Conservation (phyloP, 2,113 vertebrate genomes). For the Oryzias javanicus region DNA sequence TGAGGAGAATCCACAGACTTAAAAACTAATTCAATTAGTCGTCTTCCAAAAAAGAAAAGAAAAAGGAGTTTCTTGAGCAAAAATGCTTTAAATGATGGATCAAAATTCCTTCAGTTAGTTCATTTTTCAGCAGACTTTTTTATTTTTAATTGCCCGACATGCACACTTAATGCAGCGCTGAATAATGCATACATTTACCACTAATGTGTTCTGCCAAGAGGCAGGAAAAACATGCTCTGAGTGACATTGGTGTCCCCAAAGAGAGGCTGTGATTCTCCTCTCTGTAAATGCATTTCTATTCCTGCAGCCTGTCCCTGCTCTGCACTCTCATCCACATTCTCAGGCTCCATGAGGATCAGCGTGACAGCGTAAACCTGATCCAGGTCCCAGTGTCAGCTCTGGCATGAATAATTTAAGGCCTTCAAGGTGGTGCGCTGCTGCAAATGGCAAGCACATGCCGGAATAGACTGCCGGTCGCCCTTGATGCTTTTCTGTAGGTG, state of each 20-base stretch:
- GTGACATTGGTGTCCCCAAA: conserved; percentile 12
- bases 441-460: conserved; percentile 33
- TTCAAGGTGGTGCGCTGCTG: conserved; percentile 29
- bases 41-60: neutral
- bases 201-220: conserved; percentile 2
- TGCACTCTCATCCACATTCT: conserved; percentile 44
- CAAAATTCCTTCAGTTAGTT: neutral
- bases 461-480: conserved; percentile 37
- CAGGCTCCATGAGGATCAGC: conserved; percentile 27
- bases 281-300: conserved; percentile 3
- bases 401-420: conserved; percentile 63
- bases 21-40: conserved; percentile 25
- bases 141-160: neutral
- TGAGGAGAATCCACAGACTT: conserved; percentile 9
- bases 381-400: conserved; percentile 36
- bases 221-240: conserved; percentile 6
- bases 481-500: conserved; percentile 47
- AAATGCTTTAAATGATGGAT: conserved; percentile 10
- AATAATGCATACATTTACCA: neutral
- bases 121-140: neutral
- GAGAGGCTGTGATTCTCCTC: neutral
- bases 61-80: neutral
- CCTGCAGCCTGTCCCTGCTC: conserved; percentile 6
- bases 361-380: conserved; percentile 60
- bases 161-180: neutral